These are phyloP conservation scores for Lynx canadensis DNA, from an alignment of 2,113 vertebrate species.

Conservation along the genomic window DNA sequence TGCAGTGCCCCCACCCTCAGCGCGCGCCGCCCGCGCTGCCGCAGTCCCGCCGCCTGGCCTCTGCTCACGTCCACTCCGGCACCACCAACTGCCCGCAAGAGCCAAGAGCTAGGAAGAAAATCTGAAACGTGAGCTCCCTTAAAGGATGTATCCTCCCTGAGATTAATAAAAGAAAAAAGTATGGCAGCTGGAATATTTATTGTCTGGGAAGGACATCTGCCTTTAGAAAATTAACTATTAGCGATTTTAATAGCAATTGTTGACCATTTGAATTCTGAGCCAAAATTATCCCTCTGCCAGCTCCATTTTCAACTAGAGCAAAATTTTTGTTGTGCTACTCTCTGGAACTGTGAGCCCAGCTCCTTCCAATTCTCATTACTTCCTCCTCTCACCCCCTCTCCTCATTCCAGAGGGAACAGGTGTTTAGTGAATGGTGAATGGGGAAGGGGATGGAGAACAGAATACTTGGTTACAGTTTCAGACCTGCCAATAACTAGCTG, in stretches of 20 bases:
- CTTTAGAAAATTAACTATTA: background rate
- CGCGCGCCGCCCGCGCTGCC: background rate
- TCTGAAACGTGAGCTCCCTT: background rate
- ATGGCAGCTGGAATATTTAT: background rate
- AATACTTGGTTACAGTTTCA: background rate
- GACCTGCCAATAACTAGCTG: background rate
- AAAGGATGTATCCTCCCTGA: background rate
- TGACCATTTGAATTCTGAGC: background rate
- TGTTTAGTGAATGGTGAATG: background rate
- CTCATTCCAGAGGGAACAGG: background rate
- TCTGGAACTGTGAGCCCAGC: background rate
- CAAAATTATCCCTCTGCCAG: background rate
- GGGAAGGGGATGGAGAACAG: background rate
- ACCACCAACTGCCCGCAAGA: background rate
- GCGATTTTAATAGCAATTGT: background rate
- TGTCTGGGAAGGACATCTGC: background rate
- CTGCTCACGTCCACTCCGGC: background rate
- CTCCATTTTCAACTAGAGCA: background rate
- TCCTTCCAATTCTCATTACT: background rate
- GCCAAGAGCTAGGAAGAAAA: background rate
- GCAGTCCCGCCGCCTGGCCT: conserved; percentile 4
- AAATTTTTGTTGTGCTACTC: background rate
- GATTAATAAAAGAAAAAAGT: background rate
- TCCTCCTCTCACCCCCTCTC: background rate
- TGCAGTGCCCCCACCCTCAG: conserved; percentile 68